Conservation (phyloP, 2,888 invertebrate genomes). For the Volucella inflata region DNA sequence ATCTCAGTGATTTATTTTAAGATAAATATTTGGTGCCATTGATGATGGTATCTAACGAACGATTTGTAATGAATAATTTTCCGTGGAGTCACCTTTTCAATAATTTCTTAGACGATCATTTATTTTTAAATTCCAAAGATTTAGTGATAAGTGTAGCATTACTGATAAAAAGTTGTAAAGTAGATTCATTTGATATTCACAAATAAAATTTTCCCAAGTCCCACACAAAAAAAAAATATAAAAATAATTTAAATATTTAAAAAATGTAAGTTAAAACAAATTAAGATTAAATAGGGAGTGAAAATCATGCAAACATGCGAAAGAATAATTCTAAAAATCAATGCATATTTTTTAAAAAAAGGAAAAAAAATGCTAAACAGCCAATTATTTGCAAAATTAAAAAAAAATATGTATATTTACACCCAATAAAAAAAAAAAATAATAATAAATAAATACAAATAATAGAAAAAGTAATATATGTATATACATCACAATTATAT, state of each 20-base stretch:
- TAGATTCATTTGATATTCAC: too few species aligned
- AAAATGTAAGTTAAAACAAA: not conserved
- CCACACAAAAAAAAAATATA: not conserved
- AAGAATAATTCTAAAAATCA: not conserved
- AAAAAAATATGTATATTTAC: conserved; percentile 1
- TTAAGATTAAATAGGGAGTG: not conserved
- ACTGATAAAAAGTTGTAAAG: not conserved
- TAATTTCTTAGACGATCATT: too few species aligned
- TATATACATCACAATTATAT: conserved; percentile 22
- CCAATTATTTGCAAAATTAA: conserved; percentile 39
- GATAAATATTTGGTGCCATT: too few species aligned
- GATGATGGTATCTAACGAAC: too few species aligned
- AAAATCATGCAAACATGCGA: conserved; percentile 41
- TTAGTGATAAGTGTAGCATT: too few species aligned
- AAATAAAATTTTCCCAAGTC: not conserved
- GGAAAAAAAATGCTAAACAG: conserved; percentile 10
- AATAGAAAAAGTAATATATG: conserved; percentile 23
- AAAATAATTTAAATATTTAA: not conserved
- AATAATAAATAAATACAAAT: conserved; percentile 10
- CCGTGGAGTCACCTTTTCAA: too few species aligned
- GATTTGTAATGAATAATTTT: too few species aligned
- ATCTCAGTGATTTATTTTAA: too few species aligned
- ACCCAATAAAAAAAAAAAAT: not conserved
- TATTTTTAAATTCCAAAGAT: too few species aligned
- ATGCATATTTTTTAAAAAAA: not conserved